phyloP scores from a whole-genome alignment of 2,797 vertebrate genomes.

The Pangasius djambal region DNA sequence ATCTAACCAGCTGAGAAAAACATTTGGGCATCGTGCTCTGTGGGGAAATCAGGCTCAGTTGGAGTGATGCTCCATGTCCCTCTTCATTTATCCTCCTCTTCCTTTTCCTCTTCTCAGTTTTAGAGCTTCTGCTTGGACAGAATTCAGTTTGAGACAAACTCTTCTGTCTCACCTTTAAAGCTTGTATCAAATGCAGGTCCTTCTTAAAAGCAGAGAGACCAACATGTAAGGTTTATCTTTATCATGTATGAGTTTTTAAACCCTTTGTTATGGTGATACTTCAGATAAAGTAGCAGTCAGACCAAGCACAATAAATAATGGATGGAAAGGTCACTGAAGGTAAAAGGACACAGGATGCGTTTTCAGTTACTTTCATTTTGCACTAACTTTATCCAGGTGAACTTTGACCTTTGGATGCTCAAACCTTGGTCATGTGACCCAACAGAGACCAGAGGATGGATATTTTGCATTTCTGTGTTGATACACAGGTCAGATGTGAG shows the following conservation, averaged over 20 bases:
- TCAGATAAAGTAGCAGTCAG: neutral
- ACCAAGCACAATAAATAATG: neutral
- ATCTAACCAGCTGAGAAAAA: constrained; percentile 61
- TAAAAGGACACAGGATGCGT: too few species aligned
- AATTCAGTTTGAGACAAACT: neutral
- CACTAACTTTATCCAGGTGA: neutral
- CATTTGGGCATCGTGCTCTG: constrained; percentile 52
- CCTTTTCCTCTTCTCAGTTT: constrained; percentile 20
- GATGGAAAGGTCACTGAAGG: neutral
- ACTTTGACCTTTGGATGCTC: neutral
- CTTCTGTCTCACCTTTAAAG: neutral
- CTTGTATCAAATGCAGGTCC: neutral
- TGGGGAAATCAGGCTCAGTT: constrained; percentile 57
- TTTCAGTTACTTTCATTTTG: neutral
- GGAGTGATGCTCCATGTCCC: constrained; percentile 56
- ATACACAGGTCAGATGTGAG: neutral
- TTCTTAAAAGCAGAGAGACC: neutral
- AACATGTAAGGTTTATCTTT: neutral
- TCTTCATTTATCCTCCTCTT: constrained; percentile 30
- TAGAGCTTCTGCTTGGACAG: neutral
- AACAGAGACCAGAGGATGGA: too few species aligned
- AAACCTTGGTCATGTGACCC: neutral
- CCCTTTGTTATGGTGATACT: neutral
- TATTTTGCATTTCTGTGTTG: neutral
- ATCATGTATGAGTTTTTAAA: neutral